These are phyloP conservation scores for Patella pellucida DNA, from an alignment of 2,888 invertebrate species.

Conservation along the genomic window DNA sequence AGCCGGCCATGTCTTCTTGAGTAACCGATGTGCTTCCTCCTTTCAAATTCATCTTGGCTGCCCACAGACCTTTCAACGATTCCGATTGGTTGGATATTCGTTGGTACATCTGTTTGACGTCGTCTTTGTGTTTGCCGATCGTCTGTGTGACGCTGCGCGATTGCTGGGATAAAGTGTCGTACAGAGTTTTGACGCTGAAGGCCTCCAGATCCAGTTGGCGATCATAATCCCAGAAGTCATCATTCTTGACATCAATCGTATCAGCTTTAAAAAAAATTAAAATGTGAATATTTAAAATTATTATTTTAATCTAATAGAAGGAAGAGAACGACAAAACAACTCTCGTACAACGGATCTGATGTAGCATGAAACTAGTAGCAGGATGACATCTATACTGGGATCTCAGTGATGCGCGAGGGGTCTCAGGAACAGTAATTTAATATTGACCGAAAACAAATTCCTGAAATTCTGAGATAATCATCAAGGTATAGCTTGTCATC, in stretches of 20 bases:
- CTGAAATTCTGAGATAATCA: too few relatives aligned
- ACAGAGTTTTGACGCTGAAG: conserved; percentile 62
- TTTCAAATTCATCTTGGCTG: conserved; percentile 66
- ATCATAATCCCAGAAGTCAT: conserved; percentile 70
- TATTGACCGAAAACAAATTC: too few relatives aligned
- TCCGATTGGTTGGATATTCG: conserved; percentile 64
- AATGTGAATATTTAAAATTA: neutral
- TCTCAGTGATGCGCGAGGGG: too few relatives aligned
- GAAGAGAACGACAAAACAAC: too few relatives aligned
- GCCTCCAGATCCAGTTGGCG: conserved; percentile 66
- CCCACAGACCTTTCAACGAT: conserved; percentile 68
- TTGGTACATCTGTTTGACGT: conserved; percentile 66
- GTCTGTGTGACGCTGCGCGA: conserved; percentile 60
- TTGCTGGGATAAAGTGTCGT: conserved; percentile 64
- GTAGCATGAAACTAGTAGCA: too few relatives aligned
- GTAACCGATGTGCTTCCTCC: conserved; percentile 60
- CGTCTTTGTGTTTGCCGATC: conserved; percentile 66
- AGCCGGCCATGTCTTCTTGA: conserved; percentile 57
- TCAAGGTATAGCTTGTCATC: too few relatives aligned
- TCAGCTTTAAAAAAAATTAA: conserved; percentile 35
- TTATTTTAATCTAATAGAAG: neutral
- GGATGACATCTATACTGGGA: too few relatives aligned
- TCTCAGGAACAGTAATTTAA: neutral
- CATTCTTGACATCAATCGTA: conserved; percentile 52
- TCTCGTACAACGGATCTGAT: too few relatives aligned